Base-by-base conservation (phyloP, 2,888 invertebrate species). In the Latrodectus hesperus region DNA sequence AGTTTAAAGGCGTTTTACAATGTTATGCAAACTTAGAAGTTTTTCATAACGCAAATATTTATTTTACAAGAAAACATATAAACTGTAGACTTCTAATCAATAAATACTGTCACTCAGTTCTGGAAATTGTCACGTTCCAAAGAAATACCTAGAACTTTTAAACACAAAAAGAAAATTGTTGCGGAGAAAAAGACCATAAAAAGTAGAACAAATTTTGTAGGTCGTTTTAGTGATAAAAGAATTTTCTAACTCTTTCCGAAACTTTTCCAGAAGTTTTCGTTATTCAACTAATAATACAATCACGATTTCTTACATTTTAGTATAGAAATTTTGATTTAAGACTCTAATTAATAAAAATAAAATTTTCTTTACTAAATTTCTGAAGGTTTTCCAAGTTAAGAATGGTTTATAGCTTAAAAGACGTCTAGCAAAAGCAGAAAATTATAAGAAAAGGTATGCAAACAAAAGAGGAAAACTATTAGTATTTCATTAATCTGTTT, bases 101-200 rank as follows among this genome's bases (percentile, higher is more conserved):
- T 60, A 60, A 60, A 60, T 60, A 60, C 12, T n/a, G 60, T 16
- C 60, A 11, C 60, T 16, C 60, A 60, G 12, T 74, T 65, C 12
- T n/a, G 49, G 17, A 51, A 38, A 52, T 76, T 76, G 76, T 76
- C 76, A 76, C 76, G 76, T 76, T 76, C 51, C 49, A 51, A 49
- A 65, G 76, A 65, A 65, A 76, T 64, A 65, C 65, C 76, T 2
- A 51, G 64, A 76, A 76, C 64, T 76, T 76, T 76, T 14, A 65
- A 51, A 64, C 38, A 9, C 49, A 65, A 76, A n/a, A 60, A n/a
- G 60, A 60, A 60, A 60, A 60, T 16, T 60, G n/a, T 16, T 60
- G n/a, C 12, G n/a, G n/a, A n/a, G 12, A 16, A 16, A n/a, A 60
- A 60, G 60, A 9, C 4, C 3, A 16, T 60, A 60, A n/a, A 60